Conservation (phyloP, 1,140 invertebrate species). For the Drosophila athabasca region DNA sequence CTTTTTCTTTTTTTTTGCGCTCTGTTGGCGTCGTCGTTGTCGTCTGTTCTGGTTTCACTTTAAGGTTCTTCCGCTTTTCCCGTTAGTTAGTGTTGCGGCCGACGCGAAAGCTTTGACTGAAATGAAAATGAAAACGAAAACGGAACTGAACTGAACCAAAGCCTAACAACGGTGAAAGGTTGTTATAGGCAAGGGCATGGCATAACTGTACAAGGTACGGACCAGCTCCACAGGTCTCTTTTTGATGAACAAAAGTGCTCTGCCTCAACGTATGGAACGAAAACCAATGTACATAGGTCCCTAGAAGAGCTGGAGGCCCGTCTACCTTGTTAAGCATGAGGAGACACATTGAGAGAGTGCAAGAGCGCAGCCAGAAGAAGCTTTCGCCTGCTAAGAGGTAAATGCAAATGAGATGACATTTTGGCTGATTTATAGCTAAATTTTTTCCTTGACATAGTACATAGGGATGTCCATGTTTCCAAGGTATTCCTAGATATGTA, state of each 20-base stretch:
- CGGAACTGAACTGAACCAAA: conserved; percentile 23
- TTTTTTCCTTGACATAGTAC: not conserved
- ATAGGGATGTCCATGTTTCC: not conserved
- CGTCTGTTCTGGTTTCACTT: conserved; percentile 22
- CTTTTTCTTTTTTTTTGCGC: not conserved
- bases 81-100: conserved; percentile 67
- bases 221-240: no score
- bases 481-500: conserved; percentile 10
- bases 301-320: no score
- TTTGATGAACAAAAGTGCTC: no score
- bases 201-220: not conserved
- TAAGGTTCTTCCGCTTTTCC: conserved; percentile 29
- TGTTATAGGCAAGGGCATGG: not conserved
- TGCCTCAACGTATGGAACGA: no score
- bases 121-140: conserved; percentile 27
- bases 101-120: conserved; percentile 80
- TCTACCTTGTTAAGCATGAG: not conserved
- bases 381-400: conserved; percentile 1
- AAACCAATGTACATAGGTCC: no score
- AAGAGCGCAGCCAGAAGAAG: conserved; percentile 14
- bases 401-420: conserved; percentile 6
- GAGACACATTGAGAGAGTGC: conserved; percentile 17
- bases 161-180: not conserved
- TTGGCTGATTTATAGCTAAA: conserved; percentile 16
- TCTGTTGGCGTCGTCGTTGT: conserved; percentile 14